phyloP scores from a whole-genome alignment of 2,113 vertebrate species.

The Cottus gobio region DNA sequence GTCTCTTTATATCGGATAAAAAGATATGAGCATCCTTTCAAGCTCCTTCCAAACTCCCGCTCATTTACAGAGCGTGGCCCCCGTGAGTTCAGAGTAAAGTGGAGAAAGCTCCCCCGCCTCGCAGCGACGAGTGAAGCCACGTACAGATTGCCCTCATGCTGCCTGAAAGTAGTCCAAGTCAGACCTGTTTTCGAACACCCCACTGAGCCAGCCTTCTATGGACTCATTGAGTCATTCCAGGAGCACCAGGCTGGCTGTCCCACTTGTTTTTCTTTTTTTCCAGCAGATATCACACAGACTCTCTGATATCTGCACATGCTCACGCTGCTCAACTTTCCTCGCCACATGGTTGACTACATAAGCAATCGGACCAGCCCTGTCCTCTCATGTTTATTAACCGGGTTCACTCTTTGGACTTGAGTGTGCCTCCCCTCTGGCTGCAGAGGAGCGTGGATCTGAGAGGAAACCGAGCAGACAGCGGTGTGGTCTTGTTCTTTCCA shows the following conservation, averaged over 20 bases:
- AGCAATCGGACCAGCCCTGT: constrained; percentile 65
- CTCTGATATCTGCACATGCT: constrained; percentile 57
- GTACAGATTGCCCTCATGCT: constrained; percentile 59
- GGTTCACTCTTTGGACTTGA: constrained; percentile 62
- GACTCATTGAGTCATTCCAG: constrained; percentile 72
- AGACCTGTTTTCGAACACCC: constrained; percentile 71
- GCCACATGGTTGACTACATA: constrained; percentile 57
- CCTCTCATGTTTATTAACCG: constrained; percentile 79
- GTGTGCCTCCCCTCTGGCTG: constrained; percentile 53
- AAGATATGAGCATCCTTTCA: constrained; percentile 54
- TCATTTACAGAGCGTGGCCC: constrained; percentile 53
- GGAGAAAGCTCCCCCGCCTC: constrained; percentile 52
- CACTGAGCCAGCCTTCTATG: constrained; percentile 58
- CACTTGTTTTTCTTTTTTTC: constrained; percentile 63
- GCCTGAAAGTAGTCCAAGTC: constrained; percentile 70
- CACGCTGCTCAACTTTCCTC: constrained; percentile 33
- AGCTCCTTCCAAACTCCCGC: constrained; percentile 44
- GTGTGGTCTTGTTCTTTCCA: constrained; percentile 40
- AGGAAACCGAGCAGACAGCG: constrained; percentile 58
- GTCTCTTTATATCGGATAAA: constrained; percentile 53
- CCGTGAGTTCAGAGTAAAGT: constrained; percentile 56
- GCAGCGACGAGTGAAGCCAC: constrained; percentile 50
- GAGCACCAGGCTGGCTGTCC: constrained; percentile 66
- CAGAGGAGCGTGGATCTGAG: constrained; percentile 52
- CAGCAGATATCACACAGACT: constrained; percentile 68